phyloP scores from a whole-genome alignment of 2,888 invertebrate genomes.

The Hedya salicella region DNA sequence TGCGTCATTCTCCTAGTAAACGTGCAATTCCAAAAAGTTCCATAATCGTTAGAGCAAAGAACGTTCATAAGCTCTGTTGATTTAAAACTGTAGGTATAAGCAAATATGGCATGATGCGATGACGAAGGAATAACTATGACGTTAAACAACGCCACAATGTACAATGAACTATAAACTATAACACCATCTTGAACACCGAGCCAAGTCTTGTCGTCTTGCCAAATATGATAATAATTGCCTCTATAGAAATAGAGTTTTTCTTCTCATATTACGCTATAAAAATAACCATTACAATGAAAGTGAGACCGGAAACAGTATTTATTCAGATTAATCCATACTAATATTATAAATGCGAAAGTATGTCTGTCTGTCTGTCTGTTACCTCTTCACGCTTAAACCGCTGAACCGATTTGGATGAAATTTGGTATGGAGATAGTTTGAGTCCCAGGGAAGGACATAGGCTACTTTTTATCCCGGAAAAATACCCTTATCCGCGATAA shows the following conservation, averaged over 20 bases:
- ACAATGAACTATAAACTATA: background rate
- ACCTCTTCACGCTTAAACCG: no score
- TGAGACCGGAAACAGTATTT: no score
- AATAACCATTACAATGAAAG: no score
- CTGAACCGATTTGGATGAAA: no score
- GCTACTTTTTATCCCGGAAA: no score
- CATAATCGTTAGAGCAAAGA: background rate
- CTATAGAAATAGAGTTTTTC: constrained; percentile 6
- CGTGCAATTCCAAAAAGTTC: background rate
- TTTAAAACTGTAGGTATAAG: background rate
- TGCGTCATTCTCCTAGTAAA: background rate
- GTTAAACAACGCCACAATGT: background rate
- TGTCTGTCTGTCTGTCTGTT: no score
- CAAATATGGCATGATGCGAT: constrained; percentile 1
- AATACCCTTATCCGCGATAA: no score
- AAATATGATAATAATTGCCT: constrained; percentile 10
- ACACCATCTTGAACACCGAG: background rate
- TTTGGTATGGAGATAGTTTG: no score
- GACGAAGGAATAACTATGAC: background rate
- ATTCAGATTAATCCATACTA: no score
- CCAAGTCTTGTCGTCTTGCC: background rate
- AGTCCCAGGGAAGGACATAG: no score
- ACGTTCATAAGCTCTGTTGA: background rate
- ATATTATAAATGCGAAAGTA: no score
- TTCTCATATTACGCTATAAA: no score